These are phyloP conservation scores for Aricia artaxerxes DNA, from an alignment of 2,888 invertebrate genomes.

Conservation along the genomic window DNA sequence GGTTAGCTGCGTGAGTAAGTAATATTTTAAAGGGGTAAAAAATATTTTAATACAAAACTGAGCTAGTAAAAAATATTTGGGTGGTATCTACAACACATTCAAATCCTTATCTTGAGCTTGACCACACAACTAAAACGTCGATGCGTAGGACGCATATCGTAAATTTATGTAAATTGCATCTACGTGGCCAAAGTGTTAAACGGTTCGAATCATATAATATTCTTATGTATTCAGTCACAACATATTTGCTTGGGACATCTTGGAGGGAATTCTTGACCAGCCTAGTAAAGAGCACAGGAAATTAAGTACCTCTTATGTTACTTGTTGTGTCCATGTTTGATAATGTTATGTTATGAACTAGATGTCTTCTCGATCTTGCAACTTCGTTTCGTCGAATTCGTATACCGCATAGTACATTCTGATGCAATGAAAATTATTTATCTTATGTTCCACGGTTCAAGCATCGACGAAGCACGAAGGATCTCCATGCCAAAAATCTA, in stretches of 20 bases:
- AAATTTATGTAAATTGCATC: slow-evolving; percentile 12
- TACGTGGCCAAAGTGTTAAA: neutral
- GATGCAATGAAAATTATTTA: too few relatives aligned
- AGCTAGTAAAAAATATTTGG: neutral
- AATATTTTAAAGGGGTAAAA: neutral
- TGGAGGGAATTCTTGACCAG: neutral
- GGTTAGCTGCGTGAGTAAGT: too few relatives aligned
- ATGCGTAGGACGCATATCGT: neutral
- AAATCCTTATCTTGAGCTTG: neutral
- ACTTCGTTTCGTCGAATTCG: too few relatives aligned
- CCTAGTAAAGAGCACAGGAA: neutral
- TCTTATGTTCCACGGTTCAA: too few relatives aligned
- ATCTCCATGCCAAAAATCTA: too few relatives aligned
- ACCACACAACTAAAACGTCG: neutral
- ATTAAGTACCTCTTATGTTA: neutral
- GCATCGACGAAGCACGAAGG: too few relatives aligned
- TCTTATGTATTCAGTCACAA: neutral
- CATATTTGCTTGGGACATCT: neutral
- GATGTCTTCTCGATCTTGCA: neutral
- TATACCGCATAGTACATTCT: too few relatives aligned
- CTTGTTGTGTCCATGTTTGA: neutral
- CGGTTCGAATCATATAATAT: neutral
- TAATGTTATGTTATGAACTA: neutral
- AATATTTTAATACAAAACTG: neutral
- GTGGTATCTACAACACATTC: too few relatives aligned